Evolutionary conservation across 2,113 vertebrate species (phyloP).

Genomic region (Eurypyga helias): DNA sequence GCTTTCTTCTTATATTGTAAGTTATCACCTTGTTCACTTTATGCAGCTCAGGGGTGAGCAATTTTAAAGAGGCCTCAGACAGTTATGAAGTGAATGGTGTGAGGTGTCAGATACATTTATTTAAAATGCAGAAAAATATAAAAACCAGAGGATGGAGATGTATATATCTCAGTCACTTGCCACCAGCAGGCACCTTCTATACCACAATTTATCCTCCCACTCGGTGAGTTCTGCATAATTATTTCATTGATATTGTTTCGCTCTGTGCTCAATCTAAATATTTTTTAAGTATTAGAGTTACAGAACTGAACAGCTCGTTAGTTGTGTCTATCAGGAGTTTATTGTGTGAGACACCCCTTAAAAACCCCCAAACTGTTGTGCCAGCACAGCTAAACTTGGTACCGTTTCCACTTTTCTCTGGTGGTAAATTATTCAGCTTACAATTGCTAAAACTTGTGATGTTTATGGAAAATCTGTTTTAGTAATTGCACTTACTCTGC

Average conservation of each 20-base stretch:
- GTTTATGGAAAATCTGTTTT: conserved; percentile 31
- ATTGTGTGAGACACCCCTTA: not conserved
- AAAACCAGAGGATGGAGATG: conserved; percentile 38
- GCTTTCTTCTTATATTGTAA: conserved; percentile 44
- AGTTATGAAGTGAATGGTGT: conserved; percentile 39
- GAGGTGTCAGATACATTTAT: conserved; percentile 51
- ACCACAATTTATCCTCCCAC: conserved; percentile 17
- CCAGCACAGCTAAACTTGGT: not conserved
- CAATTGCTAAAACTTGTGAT: conserved; percentile 15
- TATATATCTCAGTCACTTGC: conserved; percentile 25
- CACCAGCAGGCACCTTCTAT: not conserved
- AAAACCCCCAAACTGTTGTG: not conserved
- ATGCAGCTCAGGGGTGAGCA: conserved; percentile 20
- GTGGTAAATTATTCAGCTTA: conserved; percentile 39
- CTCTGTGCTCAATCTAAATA: not conserved
- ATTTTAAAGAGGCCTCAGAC: conserved; percentile 47
- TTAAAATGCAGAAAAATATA: conserved; percentile 39
- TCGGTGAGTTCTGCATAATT: conserved; percentile 32
- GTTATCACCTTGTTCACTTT: conserved; percentile 55
- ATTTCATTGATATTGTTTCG: conserved; percentile 43
- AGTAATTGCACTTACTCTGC: not conserved
- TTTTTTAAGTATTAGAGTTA: conserved; percentile 6
- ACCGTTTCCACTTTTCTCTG: not conserved
- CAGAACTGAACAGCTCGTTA: not conserved
- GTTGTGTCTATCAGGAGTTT: not conserved